phyloP scores from a whole-genome alignment of 2,113 vertebrate genomes.

The Pyrgilauda ruficollis region DNA sequence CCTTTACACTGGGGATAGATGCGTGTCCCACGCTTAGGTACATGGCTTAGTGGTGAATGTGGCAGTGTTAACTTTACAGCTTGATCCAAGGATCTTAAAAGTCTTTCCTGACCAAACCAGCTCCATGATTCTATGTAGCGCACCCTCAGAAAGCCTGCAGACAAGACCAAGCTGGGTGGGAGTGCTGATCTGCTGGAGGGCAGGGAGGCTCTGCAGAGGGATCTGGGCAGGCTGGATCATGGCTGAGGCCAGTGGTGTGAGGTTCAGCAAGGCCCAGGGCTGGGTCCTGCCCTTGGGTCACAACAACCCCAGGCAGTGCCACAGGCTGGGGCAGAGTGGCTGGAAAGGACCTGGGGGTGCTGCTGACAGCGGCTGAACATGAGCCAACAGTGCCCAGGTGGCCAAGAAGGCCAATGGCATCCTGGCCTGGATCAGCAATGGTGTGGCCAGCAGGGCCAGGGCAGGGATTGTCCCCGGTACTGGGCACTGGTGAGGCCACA shows the following conservation, averaged over 20 bases:
- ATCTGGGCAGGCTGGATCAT: background rate
- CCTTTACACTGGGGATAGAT: background rate
- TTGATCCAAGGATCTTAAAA: background rate
- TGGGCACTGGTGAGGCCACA: rapidly evolving
- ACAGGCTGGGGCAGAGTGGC: background rate
- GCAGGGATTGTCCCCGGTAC: background rate
- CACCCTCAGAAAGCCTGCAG: background rate
- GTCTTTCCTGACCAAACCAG: background rate
- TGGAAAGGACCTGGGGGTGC: background rate
- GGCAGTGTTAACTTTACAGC: background rate
- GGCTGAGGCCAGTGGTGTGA: rapidly evolving
- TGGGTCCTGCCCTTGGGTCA: background rate
- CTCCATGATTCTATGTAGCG: background rate
- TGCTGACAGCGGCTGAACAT: rapidly evolving
- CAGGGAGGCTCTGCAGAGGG: background rate
- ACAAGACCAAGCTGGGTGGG: rapidly evolving
- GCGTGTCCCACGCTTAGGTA: background rate
- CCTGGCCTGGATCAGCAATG: background rate
- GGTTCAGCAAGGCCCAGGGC: background rate
- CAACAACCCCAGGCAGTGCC: rapidly evolving
- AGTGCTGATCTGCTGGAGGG: background rate
- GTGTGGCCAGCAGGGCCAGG: background rate
- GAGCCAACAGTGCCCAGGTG: background rate
- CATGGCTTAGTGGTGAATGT: background rate
- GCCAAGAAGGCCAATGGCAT: background rate